Evolutionary conservation across 1,140 invertebrate species (phyloP).

Genomic region (Plodia interpunctella): DNA sequence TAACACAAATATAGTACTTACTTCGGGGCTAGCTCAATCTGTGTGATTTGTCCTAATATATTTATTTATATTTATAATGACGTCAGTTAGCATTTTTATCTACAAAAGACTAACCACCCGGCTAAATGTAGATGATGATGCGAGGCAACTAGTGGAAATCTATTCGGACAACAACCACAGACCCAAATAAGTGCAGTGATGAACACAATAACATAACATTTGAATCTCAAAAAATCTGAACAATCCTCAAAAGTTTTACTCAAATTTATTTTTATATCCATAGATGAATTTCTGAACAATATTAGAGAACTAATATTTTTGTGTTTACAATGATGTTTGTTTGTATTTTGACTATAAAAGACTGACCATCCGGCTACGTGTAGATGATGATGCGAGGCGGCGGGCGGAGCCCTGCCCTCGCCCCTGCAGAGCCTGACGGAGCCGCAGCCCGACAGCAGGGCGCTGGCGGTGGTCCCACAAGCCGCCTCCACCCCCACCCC

Average conservation of each 20-base stretch:
- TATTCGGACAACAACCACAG: slow-evolving; percentile 30
- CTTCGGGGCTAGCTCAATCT: no score
- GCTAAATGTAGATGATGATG: slow-evolving; percentile 84
- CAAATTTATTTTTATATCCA: neutral
- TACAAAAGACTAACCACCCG: slow-evolving; percentile 29
- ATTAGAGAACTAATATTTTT: neutral
- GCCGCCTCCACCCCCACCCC: slow-evolving; percentile 75
- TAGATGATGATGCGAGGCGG: slow-evolving; percentile 82
- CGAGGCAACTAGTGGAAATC: slow-evolving; percentile 80
- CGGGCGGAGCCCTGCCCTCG: slow-evolving; percentile 79
- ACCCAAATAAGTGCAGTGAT: no score
- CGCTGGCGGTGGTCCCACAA: slow-evolving; percentile 77
- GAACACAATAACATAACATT: no score
- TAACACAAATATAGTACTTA: no score
- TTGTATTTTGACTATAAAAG: neutral
- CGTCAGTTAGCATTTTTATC: neutral
- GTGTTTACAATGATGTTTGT: neutral
- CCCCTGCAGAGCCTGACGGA: slow-evolving; percentile 79
- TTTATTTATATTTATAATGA: neutral
- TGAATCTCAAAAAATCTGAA: neutral
- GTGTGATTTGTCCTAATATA: no score
- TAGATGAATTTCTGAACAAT: neutral
- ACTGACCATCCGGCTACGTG: slow-evolving; percentile 77
- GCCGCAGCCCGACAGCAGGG: slow-evolving; percentile 86
- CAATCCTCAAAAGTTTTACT: neutral